Base-by-base conservation (phyloP, 2,888 invertebrate species). In the Tolmerus cingulatus region DNA sequence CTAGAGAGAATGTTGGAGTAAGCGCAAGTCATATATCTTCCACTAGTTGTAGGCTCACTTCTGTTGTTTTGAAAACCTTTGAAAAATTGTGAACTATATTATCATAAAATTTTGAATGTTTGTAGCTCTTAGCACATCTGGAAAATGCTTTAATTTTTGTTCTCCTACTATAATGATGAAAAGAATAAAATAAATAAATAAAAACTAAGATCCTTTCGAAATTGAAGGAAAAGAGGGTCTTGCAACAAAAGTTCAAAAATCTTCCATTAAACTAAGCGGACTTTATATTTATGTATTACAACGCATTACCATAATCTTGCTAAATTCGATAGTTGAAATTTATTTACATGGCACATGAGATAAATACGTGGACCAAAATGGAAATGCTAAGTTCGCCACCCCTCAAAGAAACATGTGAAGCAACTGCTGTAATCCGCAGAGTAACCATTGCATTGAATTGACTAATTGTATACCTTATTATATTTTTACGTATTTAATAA, bases 401-500 rank as follows among this genome's bases (percentile, higher is more conserved):
- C 34, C 76, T 76, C 37, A 76, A 76, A 76, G 37, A 37, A 37
- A 79, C 37, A 79, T 46, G 34, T 77, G 34, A 77, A 40, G 27
- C 66, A 66, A 66, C 23, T 66, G 66, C 66, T 66, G 40, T 82
- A 57, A 82, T 55, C 27, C 82, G 57, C 57, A 55, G 12, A 79
- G 16, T 51, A 82, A 55, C 82, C 82, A 82, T 82, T 82, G 82
- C 82, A 82, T 82, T 82, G 57, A 57, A 82, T 34, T 55, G 37
- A 82, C 51, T 82, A 82, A 27, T 66, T 66, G 27, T 82, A 46
- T 55, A 55, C 57, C 27, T 55, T 76, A 76, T 76, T 76, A 76
- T 76, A 76, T 66, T 66, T 66, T 84, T 85, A 85, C 85, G 85
- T 85, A 85, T 85, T 85, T 85, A 85, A 74, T 85, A 85, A 85